These are phyloP conservation scores for Heterocephalus glaber DNA, from an alignment of 2,113 vertebrate species.

Conservation along the genomic window DNA sequence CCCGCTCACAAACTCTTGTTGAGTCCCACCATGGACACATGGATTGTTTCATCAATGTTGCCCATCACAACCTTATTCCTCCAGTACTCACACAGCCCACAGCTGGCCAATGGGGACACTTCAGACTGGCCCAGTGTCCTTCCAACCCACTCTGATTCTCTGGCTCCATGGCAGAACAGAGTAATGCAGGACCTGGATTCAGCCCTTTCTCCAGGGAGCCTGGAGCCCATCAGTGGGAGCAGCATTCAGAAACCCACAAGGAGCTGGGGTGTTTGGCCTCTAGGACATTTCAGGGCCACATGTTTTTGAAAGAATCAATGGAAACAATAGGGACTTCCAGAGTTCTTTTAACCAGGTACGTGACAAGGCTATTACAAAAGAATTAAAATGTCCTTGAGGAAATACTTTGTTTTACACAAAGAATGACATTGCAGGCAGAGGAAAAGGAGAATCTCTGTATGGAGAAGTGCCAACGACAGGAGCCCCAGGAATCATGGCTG, in stretches of 20 bases:
- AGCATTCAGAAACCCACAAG: neutral
- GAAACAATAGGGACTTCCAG: neutral
- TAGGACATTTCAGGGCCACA: neutral
- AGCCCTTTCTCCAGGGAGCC: neutral
- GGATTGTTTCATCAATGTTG: neutral
- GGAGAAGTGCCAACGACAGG: neutral
- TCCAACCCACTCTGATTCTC: fast-evolving
- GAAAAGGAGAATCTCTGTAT: neutral
- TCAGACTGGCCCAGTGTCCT: neutral
- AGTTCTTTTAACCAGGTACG: neutral
- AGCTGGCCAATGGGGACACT: too few relatives aligned
- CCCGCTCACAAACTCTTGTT: fast-evolving
- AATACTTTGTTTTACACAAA: neutral
- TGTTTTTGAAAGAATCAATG: neutral
- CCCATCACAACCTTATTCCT: neutral
- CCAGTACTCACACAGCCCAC: fast-evolving
- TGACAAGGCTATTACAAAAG: constrained; percentile 19
- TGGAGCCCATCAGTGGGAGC: too few relatives aligned
- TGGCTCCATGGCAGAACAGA: neutral
- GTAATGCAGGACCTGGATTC: neutral
- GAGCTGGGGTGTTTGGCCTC: neutral
- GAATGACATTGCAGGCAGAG: neutral
- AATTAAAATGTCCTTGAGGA: constrained; percentile 12
- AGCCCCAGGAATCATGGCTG: neutral
- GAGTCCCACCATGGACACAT: fast-evolving